Percentiles rank a stretch among this genome's conserved stretches.
These are phyloP conservation scores for Lagothrix lagotricha DNA, from an alignment of 2,797 vertebrate genomes.

Conservation along the genomic window DNA sequence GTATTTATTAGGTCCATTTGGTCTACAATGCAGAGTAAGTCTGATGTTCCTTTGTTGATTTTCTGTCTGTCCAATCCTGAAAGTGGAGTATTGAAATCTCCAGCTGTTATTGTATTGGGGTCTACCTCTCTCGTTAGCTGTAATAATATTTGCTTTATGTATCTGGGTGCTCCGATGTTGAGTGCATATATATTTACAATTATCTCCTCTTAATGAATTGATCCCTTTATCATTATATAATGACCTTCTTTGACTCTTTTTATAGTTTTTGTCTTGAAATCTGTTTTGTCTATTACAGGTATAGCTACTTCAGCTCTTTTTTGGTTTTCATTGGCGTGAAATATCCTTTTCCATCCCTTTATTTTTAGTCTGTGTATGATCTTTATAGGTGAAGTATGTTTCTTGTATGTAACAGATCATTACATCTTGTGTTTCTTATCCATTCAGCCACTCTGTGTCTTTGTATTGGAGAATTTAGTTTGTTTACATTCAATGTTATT, in stretches of 20 bases:
- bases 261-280: not conserved
- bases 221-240: not conserved
- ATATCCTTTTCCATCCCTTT: not conserved
- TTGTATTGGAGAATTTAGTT: not conserved
- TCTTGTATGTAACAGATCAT: not conserved
- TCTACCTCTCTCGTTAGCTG: not conserved
- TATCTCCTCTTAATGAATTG: not conserved
- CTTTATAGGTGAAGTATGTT: not conserved
- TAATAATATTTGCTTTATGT: not conserved
- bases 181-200: not conserved
- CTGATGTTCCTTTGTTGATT: not conserved
- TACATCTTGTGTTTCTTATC: not conserved
- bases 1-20: not conserved
- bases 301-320: not conserved
- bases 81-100: not conserved
- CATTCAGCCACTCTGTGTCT: not conserved
- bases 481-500: not conserved
- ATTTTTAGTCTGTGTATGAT: not conserved
- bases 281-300: not conserved
- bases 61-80: not conserved
- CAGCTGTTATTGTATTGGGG: not conserved
- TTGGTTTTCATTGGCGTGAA: not conserved
- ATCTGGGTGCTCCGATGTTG: not conserved
- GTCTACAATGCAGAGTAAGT: not conserved
- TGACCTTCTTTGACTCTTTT: not conserved